Evolutionary conservation across 2,797 vertebrate species (phyloP).

Genomic region (Pangasius larnaudii): DNA sequence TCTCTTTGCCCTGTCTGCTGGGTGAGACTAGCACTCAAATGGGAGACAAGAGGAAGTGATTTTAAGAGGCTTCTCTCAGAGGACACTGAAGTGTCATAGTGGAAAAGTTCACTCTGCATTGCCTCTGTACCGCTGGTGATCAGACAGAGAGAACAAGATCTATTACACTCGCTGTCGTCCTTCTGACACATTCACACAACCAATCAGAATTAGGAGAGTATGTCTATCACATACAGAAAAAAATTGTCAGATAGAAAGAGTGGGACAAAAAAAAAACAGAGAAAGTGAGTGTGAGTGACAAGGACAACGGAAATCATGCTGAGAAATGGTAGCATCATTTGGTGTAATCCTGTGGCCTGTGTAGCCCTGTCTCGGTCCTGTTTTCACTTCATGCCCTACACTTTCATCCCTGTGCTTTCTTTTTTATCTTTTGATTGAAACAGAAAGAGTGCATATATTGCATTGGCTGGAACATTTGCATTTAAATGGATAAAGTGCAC

Average conservation of each 20-base stretch:
- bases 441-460: constrained; percentile 58
- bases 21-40: constrained; percentile 12
- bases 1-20: constrained; percentile 32
- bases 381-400: constrained; percentile 43
- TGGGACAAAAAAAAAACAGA: constrained; percentile 5
- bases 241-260: neutral
- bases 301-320: constrained; percentile 36
- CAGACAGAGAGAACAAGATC: neutral
- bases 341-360: constrained; percentile 34
- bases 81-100: constrained; percentile 22
- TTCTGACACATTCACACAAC: neutral
- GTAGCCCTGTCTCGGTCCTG: constrained; percentile 32
- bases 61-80: constrained; percentile 24
- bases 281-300: constrained; percentile 34
- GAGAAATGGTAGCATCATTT: constrained; percentile 25
- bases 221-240: neutral
- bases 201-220: constrained; percentile 15
- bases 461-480: constrained; percentile 74
- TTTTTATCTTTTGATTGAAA: constrained; percentile 37
- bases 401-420: constrained; percentile 32
- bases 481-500: constrained; percentile 82
- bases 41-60: constrained; percentile 9
- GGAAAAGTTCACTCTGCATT: constrained; percentile 21
- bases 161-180: neutral
- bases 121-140: constrained; percentile 24